A percentile compares a stretch with the other conserved stretches of the same genome.
Conservation (phyloP, 2,797 vertebrate species). For the Syndactyla subalaris region DNA sequence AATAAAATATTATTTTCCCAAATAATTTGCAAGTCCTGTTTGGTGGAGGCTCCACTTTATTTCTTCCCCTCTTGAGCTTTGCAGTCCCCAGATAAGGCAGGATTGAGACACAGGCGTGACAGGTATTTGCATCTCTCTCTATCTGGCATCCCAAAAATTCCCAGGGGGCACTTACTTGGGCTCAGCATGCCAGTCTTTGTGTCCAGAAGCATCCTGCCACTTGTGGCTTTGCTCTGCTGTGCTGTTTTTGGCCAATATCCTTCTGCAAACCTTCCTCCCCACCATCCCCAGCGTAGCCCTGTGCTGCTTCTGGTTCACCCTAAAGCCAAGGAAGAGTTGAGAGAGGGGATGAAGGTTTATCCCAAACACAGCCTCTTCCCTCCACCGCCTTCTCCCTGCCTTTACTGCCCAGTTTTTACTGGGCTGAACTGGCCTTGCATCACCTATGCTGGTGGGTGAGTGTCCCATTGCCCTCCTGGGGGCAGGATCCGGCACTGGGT, state of each 20-base stretch:
- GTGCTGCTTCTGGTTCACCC: background rate
- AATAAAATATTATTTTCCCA: background rate
- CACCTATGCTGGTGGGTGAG: background rate
- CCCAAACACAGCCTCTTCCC: background rate
- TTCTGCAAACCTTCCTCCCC: background rate
- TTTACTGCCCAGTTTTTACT: background rate
- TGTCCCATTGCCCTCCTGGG: fast-evolving
- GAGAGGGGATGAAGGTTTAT: background rate
- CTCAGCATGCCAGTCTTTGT: background rate
- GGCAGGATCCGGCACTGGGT: fast-evolving
- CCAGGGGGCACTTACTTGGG: background rate
- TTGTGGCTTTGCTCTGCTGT: background rate
- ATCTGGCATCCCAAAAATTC: background rate
- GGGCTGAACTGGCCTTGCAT: background rate
- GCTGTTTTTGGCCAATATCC: background rate
- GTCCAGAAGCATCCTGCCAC: background rate
- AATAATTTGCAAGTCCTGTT: background rate
- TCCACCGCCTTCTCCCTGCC: background rate
- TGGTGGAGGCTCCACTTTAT: background rate
- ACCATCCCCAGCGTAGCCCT: fast-evolving
- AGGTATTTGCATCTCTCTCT: background rate
- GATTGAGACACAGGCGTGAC: fast-evolving
- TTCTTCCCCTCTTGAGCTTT: background rate
- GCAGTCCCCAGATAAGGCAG: background rate
- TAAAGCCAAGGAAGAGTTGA: background rate